A percentile compares a stretch with the other conserved stretches of the same genome.
Conservation (phyloP, 2,113 vertebrate genomes). For the Hyaena hyaena region DNA sequence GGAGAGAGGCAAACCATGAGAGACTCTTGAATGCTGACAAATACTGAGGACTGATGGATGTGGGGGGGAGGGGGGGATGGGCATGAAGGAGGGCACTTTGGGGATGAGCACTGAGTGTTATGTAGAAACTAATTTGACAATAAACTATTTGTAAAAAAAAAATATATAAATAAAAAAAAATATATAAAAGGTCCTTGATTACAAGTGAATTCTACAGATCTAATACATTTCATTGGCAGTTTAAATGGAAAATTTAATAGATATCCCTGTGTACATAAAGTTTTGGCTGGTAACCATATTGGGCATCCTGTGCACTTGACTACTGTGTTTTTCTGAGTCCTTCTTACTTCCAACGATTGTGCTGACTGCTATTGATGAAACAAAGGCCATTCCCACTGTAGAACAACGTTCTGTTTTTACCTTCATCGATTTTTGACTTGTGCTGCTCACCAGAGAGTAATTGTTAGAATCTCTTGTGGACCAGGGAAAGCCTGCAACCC, state of each 20-base stretch:
- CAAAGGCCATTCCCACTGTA: not conserved
- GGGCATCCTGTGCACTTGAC: not conserved
- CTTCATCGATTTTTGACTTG: constrained; percentile 52
- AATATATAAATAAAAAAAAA: no score
- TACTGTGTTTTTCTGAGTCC: not conserved
- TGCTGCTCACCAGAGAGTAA: constrained; percentile 15
- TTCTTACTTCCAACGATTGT: not conserved
- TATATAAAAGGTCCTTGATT: not conserved
- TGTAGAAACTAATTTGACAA: no score
- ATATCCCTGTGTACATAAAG: not conserved
- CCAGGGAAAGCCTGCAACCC: not conserved
- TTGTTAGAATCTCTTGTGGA: not conserved
- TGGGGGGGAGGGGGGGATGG: no score
- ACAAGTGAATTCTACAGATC: not conserved
- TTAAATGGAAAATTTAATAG: not conserved
- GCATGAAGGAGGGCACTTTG: no score
- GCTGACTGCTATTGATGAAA: constrained; percentile 12
- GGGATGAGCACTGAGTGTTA: no score
- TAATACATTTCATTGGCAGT: not conserved
- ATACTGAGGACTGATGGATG: no score
- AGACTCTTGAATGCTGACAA: no score
- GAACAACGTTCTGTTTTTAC: not conserved
- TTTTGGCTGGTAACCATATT: not conserved
- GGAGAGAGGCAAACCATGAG: no score
- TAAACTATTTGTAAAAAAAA: no score